A percentile compares a stretch with the other conserved stretches of the same genome.
These are phyloP conservation scores for Aurelia aurita DNA, from an alignment of 30 jellyfish, hydroid and myxozoan genomes.

Conservation along the genomic window DNA sequence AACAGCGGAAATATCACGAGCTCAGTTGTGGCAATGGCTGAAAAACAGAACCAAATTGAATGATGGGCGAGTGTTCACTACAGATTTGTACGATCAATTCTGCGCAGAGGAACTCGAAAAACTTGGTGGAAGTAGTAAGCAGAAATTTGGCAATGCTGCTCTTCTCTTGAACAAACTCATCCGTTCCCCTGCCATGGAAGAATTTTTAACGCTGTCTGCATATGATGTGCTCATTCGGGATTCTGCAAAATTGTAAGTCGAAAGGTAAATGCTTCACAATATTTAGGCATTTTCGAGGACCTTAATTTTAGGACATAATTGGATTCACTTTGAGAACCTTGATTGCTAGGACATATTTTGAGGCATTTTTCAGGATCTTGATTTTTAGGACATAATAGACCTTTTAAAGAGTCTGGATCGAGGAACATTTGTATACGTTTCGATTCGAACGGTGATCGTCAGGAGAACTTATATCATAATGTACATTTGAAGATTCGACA, in stretches of 20 bases:
- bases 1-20: constrained; percentile 97
- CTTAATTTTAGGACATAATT: no score
- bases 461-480: no score
- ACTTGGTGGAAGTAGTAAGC: constrained; percentile 85
- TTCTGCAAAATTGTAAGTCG: constrained; percentile 81
- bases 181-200: constrained; percentile 80
- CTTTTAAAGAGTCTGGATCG: no score
- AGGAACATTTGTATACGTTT: no score
- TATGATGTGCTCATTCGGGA: constrained; percentile 66
- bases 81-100: constrained; percentile 64
- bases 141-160: constrained; percentile 69
- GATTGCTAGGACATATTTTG: no score
- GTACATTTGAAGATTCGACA: no score
- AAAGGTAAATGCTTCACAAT: constrained; percentile 34
- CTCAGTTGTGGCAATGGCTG: constrained; percentile 96
- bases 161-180: constrained; percentile 53
- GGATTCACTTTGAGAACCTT: no score
- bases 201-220: constrained; percentile 80
- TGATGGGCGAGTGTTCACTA: constrained; percentile 85
- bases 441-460: no score
- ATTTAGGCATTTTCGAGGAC: no score
- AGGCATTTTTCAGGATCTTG: no score
- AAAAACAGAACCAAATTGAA: constrained; percentile 59
- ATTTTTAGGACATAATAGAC: no score
- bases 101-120: constrained; percentile 81